Percentiles rank a stretch among this genome's conserved stretches.
Conservation (phyloP, 2,888 invertebrate species). For the Nemotelus pantherinus region DNA sequence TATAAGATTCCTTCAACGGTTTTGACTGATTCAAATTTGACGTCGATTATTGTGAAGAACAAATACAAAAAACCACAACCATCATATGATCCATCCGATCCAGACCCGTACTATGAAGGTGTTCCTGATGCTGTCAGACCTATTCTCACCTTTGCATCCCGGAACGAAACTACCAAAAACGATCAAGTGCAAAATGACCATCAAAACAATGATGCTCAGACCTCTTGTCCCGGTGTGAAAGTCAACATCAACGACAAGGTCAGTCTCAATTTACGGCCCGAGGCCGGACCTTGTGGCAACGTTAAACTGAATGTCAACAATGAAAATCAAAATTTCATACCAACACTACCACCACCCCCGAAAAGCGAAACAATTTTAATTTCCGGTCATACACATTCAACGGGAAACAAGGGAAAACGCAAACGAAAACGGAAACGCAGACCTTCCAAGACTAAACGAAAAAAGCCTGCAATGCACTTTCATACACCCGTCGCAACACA, state of each 20-base stretch:
- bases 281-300: slow-evolving; percentile 42
- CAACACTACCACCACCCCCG: background rate
- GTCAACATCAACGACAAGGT: slow-evolving; percentile 46
- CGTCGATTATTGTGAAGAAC: slow-evolving; percentile 38
- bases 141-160: background rate
- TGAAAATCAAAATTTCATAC: background rate
- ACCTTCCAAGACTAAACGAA: background rate
- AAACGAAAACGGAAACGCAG: slow-evolving; percentile 9
- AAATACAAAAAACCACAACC: slow-evolving; percentile 26
- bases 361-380: background rate
- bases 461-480: background rate
- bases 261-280: slow-evolving; percentile 47
- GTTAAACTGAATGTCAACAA: slow-evolving; percentile 43
- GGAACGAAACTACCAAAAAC: background rate
- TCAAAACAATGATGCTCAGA: background rate
- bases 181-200: background rate
- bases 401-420: background rate
- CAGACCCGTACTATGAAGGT: slow-evolving; percentile 49
- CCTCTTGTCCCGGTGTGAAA: slow-evolving; percentile 46
- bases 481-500: background rate
- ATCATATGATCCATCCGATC: slow-evolving; percentile 49
- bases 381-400: background rate
- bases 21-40: slow-evolving; percentile 15
- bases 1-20: slow-evolving; percentile 32
- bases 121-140: slow-evolving; percentile 26